A percentile compares a stretch with the other conserved stretches of the same genome.
Conservation (phyloP, 2,113 vertebrate genomes). For the Pterocles gutturalis region DNA sequence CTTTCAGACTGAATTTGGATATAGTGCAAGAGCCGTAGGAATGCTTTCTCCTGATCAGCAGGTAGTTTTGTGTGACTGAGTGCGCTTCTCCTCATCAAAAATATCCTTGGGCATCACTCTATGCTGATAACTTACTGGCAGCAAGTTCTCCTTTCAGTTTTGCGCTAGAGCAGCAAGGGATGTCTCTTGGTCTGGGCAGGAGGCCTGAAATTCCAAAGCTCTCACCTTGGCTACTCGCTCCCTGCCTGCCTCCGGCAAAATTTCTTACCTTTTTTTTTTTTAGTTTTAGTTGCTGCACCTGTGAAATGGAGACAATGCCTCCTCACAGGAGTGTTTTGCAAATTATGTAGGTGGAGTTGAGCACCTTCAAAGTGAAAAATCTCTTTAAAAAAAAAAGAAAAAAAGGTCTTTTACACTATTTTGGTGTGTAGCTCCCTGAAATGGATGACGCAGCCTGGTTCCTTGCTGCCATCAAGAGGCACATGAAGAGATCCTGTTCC, state of each 20-base stretch:
- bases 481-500: not conserved
- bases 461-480: not conserved
- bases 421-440: not conserved
- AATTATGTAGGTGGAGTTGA: not conserved
- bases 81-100: not conserved
- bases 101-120: not conserved
- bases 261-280: not conserved
- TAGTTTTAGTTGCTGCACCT: slow-evolving; percentile 36
- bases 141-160: not conserved
- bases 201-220: slow-evolving; percentile 10
- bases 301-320: slow-evolving; percentile 23
- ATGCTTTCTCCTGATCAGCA: not conserved
- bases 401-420: not conserved
- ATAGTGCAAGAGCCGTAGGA: not conserved
- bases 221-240: not conserved
- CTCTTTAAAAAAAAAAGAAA: not conserved
- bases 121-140: not conserved
- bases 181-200: not conserved
- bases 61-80: not conserved
- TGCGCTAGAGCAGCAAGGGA: not conserved
- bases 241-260: not conserved
- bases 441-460: not conserved
- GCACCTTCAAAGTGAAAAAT: not conserved
- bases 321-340: not conserved
- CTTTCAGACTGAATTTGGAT: not conserved